These are phyloP conservation scores for Odontomachus brunneus DNA, from an alignment of 1,140 invertebrate species.

Conservation along the genomic window DNA sequence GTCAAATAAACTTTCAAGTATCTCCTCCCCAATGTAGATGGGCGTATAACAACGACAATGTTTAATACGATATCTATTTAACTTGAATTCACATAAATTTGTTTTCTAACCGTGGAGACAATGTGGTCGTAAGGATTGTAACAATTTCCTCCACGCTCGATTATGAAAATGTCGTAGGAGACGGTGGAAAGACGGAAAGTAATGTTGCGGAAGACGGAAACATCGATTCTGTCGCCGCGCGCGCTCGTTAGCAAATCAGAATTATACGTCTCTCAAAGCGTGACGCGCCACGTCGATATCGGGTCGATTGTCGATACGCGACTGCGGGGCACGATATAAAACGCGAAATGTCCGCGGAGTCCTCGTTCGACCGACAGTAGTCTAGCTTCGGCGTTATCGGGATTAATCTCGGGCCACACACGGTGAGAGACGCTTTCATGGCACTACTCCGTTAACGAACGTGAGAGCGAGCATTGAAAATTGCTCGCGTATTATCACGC, in stretches of 20 bases:
- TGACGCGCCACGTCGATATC: background rate
- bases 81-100: too few species aligned
- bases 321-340: slow-evolving; percentile 11
- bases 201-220: background rate
- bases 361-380: background rate
- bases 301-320: slow-evolving; percentile 24
- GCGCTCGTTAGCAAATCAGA: slow-evolving; percentile 6
- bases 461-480: slow-evolving; percentile 20
- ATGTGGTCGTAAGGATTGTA: too few species aligned
- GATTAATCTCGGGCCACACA: slow-evolving; percentile 18
- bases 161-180: background rate
- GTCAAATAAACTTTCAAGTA: too few species aligned
- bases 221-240: slow-evolving; percentile 21
- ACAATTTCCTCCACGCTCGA: too few species aligned
- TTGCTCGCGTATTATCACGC: slow-evolving; percentile 12
- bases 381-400: background rate
- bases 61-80: too few species aligned
- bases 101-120: too few species aligned
- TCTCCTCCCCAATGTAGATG: too few species aligned
- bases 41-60: too few species aligned
- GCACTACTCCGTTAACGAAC: slow-evolving; percentile 21
- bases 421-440: slow-evolving; percentile 7
- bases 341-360: slow-evolving; percentile 16
- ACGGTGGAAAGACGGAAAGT: background rate
- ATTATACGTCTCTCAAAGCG: slow-evolving; percentile 16